These are phyloP conservation scores for Cryptosula pallasiana DNA, from an alignment of 2,888 invertebrate genomes.

Conservation along the genomic window DNA sequence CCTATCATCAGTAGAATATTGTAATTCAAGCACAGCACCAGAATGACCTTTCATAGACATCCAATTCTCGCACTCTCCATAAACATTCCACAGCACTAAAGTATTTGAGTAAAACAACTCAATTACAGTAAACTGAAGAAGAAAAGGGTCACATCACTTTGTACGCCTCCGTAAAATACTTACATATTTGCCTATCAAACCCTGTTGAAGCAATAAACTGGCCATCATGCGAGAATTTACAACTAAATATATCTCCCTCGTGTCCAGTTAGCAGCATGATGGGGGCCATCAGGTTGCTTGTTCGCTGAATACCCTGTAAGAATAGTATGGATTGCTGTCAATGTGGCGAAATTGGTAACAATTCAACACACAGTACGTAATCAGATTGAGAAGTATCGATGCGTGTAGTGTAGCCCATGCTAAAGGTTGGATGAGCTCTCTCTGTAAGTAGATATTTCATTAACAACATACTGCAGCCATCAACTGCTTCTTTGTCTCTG, in stretches of 20 bases:
- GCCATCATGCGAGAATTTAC: conserved; percentile 94
- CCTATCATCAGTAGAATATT: conserved; percentile 49
- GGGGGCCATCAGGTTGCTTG: conserved; percentile 81
- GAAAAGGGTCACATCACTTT: too few species aligned
- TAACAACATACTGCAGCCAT: conserved; percentile 11
- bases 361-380: too few species aligned
- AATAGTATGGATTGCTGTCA: too few species aligned
- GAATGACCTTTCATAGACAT: conserved; percentile 87
- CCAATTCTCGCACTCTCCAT: conserved; percentile 95
- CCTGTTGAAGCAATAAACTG: conserved; percentile 88
- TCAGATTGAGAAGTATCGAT: too few species aligned
- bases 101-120: too few species aligned
- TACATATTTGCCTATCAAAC: conserved; percentile 90
- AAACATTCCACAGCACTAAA: conserved; percentile 82
- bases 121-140: too few species aligned
- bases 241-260: conserved; percentile 87
- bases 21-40: conserved; percentile 87
- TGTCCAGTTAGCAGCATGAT: conserved; percentile 96
- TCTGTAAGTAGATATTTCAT: too few species aligned
- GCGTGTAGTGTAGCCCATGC: too few species aligned
- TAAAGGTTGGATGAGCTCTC: too few species aligned
- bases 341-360: too few species aligned
- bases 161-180: too few species aligned
- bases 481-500: conserved; percentile 21
- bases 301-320: conserved; percentile 55